Evolutionary conservation across 2,888 invertebrate species (phyloP).

Genomic region (Oscheius sp.): DNA sequence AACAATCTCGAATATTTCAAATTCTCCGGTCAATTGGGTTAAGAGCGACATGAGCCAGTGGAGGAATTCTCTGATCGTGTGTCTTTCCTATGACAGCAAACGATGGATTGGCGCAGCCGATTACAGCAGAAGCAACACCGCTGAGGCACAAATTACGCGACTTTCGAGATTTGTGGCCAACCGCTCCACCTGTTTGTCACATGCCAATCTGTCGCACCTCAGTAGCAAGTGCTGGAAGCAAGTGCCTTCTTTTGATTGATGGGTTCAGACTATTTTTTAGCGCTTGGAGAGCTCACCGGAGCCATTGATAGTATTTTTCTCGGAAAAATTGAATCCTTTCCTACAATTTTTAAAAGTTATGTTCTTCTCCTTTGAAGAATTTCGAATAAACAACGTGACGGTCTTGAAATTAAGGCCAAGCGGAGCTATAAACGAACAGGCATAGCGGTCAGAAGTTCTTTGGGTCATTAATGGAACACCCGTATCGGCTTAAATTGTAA

Average conservation of each 20-base stretch:
- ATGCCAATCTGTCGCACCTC: conserved; percentile 18
- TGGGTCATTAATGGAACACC: too few species aligned
- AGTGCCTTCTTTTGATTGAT: background rate
- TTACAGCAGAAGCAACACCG: conserved; percentile 30
- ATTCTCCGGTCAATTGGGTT: conserved; percentile 7
- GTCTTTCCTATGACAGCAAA: conserved; percentile 28
- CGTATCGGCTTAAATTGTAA: too few species aligned
- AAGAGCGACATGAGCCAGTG: background rate
- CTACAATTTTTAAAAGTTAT: too few species aligned
- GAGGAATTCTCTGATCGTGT: conserved; percentile 17
- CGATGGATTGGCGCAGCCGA: conserved; percentile 28
- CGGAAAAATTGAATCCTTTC: too few species aligned
- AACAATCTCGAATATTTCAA: conserved; percentile 15
- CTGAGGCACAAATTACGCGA: conserved; percentile 26
- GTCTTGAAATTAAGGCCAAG: background rate
- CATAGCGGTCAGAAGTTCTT: conserved; percentile 2
- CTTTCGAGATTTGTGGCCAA: conserved; percentile 11
- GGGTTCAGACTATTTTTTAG: background rate
- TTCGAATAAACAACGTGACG: background rate
- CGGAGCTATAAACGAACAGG: conserved; percentile 5
- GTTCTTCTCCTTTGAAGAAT: too few species aligned
- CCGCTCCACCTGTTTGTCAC: conserved; percentile 20
- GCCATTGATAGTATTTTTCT: too few species aligned
- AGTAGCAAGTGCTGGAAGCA: background rate
- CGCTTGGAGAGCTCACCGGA: background rate